A percentile compares a stretch with the other conserved stretches of the same genome.
phyloP scores from a whole-genome alignment of 2,113 vertebrate genomes.

The Daphoenositta chrysoptera region DNA sequence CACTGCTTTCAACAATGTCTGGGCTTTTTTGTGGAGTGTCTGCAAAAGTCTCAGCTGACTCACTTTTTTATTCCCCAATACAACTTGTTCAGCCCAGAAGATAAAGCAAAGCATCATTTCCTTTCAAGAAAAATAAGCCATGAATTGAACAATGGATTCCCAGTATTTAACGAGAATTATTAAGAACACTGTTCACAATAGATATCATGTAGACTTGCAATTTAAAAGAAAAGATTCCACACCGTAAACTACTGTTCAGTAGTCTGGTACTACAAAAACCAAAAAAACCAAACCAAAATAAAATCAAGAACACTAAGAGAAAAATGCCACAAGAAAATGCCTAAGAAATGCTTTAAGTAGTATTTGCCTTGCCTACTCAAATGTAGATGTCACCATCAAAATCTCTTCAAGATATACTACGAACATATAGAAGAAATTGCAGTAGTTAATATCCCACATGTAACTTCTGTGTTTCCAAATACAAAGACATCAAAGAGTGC shows the following conservation, averaged over 20 bases:
- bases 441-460: neutral
- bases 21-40: slow-evolving; percentile 64
- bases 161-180: slow-evolving; percentile 54
- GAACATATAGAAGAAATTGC: neutral
- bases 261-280: neutral
- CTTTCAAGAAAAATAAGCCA: slow-evolving; percentile 64
- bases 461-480: neutral
- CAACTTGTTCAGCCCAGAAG: slow-evolving; percentile 72
- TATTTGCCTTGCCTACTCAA: neutral
- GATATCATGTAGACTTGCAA: neutral
- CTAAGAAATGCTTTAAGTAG: neutral
- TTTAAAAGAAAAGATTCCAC: neutral
- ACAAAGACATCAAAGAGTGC: neutral
- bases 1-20: slow-evolving; percentile 75
- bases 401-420: neutral
- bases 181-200: neutral
- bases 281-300: neutral
- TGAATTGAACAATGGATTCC: slow-evolving; percentile 71
- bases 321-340: too few species aligned
- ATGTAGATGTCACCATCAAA: neutral
- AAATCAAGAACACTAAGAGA: neutral
- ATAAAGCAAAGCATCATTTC: neutral
- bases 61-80: slow-evolving; percentile 85
- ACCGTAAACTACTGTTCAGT: neutral
- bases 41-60: slow-evolving; percentile 46